A percentile compares a stretch with the other conserved stretches of the same genome.
Conservation (phyloP, 2,888 invertebrate species). For the Coremacera marginata region DNA sequence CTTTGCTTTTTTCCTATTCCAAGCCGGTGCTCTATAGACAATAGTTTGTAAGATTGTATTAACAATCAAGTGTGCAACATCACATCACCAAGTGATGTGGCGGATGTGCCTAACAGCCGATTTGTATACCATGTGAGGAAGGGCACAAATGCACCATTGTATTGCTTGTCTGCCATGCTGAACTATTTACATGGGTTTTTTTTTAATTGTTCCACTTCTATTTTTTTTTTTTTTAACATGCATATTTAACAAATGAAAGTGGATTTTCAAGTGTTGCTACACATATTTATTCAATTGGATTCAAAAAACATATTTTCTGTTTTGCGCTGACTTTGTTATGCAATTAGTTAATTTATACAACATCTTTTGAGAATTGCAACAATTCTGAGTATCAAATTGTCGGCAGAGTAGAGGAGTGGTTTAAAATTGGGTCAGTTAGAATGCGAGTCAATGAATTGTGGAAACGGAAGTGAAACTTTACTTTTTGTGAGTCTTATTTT, state of each 20-base stretch:
- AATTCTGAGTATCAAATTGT: neutral
- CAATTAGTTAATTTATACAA: conserved; percentile 63
- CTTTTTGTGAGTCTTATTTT: neutral
- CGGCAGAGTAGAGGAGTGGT: neutral
- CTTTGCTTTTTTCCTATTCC: neutral
- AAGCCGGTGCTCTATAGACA: neutral
- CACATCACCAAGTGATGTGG: conserved; percentile 6
- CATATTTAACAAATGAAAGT: conserved; percentile 30
- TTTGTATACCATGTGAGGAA: neutral
- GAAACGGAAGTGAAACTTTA: neutral
- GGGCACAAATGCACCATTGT: neutral
- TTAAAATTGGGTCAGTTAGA: conserved; percentile 20
- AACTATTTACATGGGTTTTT: neutral
- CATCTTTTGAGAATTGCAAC: conserved; percentile 16
- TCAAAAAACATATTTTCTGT: conserved; percentile 19
- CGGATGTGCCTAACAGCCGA: conserved; percentile 11
- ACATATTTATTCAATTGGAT: neutral
- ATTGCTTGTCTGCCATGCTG: neutral
- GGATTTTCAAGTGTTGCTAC: conserved; percentile 28
- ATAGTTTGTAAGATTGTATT: conserved; percentile 28
- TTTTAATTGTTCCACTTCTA: neutral
- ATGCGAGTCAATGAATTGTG: conserved; percentile 27
- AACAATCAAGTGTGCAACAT: conserved; percentile 26
- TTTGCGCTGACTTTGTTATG: conserved; percentile 61
- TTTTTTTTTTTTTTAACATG: conserved; percentile 9